phyloP scores from a whole-genome alignment of 2,888 invertebrate species.

The Habroteleia sp. region DNA sequence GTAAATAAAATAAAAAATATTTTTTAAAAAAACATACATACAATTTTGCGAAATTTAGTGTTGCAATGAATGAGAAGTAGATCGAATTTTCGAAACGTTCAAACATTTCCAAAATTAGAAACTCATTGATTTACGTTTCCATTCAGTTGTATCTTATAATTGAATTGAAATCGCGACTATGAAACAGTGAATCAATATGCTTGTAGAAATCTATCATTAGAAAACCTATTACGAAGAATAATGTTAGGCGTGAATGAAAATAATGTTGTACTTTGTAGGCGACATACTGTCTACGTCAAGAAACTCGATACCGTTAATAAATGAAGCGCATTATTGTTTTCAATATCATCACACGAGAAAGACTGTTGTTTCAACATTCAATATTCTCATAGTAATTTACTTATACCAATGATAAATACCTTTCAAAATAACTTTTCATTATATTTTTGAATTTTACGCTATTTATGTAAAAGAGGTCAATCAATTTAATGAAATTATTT shows the following conservation, averaged over 20 bases:
- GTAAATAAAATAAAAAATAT: too few relatives aligned
- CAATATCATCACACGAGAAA: constrained; percentile 28
- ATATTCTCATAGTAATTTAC: not conserved
- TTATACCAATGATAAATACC: not conserved
- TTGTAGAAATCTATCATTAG: constrained; percentile 56
- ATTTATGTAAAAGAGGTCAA: too few relatives aligned
- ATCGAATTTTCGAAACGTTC: too few relatives aligned
- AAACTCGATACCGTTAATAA: constrained; percentile 52
- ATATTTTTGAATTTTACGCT: too few relatives aligned
- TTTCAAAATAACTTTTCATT: not conserved
- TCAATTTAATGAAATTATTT: too few relatives aligned
- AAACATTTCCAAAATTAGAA: constrained; percentile 6
- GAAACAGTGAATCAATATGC: constrained; percentile 45
- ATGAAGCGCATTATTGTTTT: constrained; percentile 49
- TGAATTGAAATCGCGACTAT: constrained; percentile 24
- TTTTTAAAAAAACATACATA: too few relatives aligned
- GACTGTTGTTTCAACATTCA: not conserved
- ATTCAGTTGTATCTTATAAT: constrained; percentile 29
- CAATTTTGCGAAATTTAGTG: too few relatives aligned
- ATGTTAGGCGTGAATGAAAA: constrained; percentile 52
- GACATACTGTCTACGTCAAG: constrained; percentile 53
- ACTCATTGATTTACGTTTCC: constrained; percentile 24
- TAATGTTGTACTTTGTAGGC: constrained; percentile 46
- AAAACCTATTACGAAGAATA: constrained; percentile 37
- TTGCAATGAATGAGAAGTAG: too few relatives aligned